phyloP scores from a whole-genome alignment of 2,113 vertebrate species.

The Brachirus orientalis region DNA sequence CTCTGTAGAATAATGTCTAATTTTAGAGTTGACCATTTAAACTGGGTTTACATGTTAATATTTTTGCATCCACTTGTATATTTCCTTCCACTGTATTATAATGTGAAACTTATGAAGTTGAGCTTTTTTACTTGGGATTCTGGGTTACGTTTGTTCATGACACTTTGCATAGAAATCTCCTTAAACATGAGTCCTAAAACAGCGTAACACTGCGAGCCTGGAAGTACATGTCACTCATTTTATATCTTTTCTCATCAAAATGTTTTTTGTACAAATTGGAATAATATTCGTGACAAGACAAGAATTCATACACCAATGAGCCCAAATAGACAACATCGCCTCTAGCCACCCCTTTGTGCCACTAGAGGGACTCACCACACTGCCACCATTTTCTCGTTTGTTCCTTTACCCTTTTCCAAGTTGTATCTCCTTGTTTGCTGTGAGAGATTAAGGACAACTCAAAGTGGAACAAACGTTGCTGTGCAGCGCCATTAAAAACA shows the following conservation, averaged over 20 bases:
- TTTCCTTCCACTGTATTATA: slow-evolving; percentile 29
- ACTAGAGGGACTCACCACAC: slow-evolving; percentile 59
- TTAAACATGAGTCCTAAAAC: neutral
- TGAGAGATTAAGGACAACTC: neutral
- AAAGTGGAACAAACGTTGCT: neutral
- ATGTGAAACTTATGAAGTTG: neutral
- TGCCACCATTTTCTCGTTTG: neutral
- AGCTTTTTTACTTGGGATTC: neutral
- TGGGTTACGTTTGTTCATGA: no score
- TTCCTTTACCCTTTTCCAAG: neutral
- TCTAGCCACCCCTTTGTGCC: slow-evolving; percentile 27
- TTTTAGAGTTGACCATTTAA: slow-evolving; percentile 8
- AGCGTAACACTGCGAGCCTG: no score
- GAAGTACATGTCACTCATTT: no score
- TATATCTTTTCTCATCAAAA: no score
- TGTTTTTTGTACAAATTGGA: no score
- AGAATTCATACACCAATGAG: no score
- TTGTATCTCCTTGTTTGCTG: neutral
- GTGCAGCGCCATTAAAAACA: neutral
- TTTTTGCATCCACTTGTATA: slow-evolving; percentile 25
- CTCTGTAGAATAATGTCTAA: neutral
- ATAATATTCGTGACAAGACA: no score
- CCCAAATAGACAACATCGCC: no score
- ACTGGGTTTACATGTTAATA: slow-evolving; percentile 14
- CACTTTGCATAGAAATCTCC: no score